These are phyloP conservation scores for Cololabis saira DNA, from an alignment of 2,113 vertebrate species.

Conservation along the genomic window DNA sequence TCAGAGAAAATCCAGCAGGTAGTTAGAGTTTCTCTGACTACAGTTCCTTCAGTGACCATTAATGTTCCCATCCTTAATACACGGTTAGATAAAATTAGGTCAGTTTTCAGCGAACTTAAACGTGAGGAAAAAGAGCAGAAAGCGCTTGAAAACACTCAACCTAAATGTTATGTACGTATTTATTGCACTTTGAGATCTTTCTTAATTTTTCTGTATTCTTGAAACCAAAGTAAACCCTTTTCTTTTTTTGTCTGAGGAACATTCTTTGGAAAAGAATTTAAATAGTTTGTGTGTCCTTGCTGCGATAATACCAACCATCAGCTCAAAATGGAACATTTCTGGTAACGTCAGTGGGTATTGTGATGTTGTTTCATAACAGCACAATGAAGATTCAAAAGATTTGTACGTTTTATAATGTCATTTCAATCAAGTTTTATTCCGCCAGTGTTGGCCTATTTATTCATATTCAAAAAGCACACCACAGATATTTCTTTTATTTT, in stretches of 20 bases:
- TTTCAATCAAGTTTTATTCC: constrained; percentile 13
- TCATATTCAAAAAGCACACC: no score
- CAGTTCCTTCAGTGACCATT: no score
- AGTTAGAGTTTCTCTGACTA: no score
- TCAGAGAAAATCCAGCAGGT: no score
- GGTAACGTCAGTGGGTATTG: no score
- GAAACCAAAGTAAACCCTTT: constrained; percentile 66
- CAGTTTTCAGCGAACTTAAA: no score
- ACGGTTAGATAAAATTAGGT: no score
- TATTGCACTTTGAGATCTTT: constrained; percentile 55
- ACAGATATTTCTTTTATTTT: neutral
- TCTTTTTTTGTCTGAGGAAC: constrained; percentile 78
- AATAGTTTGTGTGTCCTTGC: constrained; percentile 3
- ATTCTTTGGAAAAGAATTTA: constrained; percentile 64
- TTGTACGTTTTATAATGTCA: constrained; percentile 12
- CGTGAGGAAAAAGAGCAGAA: no score
- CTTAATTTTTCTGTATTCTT: constrained; percentile 3
- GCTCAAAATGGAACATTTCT: neutral
- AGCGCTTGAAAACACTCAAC: no score
- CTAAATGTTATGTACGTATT: constrained; percentile 6
- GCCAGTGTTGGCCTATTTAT: constrained; percentile 1
- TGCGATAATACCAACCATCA: neutral
- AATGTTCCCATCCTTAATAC: no score
- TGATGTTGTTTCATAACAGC: no score
- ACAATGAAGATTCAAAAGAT: neutral